Conservation (phyloP, 2,113 vertebrate species). For the Sorex araneus region DNA sequence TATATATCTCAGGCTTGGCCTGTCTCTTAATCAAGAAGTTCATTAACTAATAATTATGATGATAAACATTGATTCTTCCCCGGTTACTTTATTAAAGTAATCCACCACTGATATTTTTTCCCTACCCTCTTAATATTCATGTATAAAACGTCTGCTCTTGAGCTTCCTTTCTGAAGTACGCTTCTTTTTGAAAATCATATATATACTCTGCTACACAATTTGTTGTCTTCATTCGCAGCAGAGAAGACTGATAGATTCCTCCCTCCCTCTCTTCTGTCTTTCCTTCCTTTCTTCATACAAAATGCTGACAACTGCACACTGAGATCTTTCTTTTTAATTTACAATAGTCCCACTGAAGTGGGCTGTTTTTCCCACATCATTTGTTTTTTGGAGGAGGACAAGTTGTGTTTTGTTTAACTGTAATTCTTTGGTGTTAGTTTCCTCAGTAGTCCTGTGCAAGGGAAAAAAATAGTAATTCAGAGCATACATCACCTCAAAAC, state of each 20-base stretch:
- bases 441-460: not conserved
- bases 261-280: not conserved
- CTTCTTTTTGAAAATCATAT: not conserved
- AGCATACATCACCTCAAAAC: constrained; percentile 28
- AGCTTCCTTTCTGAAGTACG: not conserved
- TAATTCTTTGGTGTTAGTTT: not conserved
- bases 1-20: no score
- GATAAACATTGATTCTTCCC: constrained; percentile 71
- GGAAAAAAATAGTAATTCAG: constrained; percentile 51
- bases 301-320: not conserved
- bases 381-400: constrained; percentile 18
- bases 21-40: constrained; percentile 68
- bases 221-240: not conserved
- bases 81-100: constrained; percentile 65
- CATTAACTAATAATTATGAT: constrained; percentile 75
- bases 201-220: not conserved
- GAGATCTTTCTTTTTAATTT: constrained; percentile 58
- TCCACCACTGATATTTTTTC: constrained; percentile 63
- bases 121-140: not conserved
- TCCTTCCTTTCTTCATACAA: not conserved
- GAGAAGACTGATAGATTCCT: not conserved
- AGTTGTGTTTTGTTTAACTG: constrained; percentile 40
- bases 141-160: not conserved
- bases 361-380: constrained; percentile 23
- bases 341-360: constrained; percentile 6